Evolutionary conservation across 2,888 invertebrate genomes (phyloP), one percentile per base, ranked within the genome.

Genomic region (Torymus auratus): DNA sequence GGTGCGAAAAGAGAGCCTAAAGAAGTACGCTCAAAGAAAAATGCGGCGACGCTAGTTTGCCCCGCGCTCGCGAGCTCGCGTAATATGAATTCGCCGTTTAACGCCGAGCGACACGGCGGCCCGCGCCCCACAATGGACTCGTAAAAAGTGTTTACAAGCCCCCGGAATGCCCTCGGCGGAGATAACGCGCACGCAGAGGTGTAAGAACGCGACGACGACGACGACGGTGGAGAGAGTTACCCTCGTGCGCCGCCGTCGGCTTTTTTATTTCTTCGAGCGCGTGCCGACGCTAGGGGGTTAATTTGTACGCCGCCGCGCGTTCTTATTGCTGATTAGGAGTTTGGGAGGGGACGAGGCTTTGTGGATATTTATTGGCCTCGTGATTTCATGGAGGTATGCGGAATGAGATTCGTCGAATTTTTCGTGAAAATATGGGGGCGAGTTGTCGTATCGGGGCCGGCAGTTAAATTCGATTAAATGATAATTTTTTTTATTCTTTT

Each of bases 101-200:
- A 73, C 76, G 69, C 72, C 69, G 73, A 23, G 72, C 41, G 41
- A 41, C 41, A 41, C 41, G 41, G 7, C 41, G 41, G 7, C 68
- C 2, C 12, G 7, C 14, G 28, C 12, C 55, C 78, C 75, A 73
- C 76, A 80, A 67, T 76, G 72, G 81, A 56, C 80, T 69, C 69
- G 73, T 80, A 82, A 83, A 83, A 83, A 83, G 78, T 80, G 80
- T 82, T 78, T 83, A 83, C 81, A 82, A 75, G 80, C 61, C 61
- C 52, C 62, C 17, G 81, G 82, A 77, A 83, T 80, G 83, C 62
- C 69, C 72, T 58, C 55, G 69, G 68, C 71, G 72, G 56, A 70
- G 81, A 83, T 83, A 83, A 77, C 81, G 69, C 64, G 70, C 81
- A 82, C 80, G 83, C 75, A 82, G 69, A 68, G 50, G 50, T 50